phyloP scores from a whole-genome alignment of 1,140 invertebrate species.

The Cydia fagiglandana region DNA sequence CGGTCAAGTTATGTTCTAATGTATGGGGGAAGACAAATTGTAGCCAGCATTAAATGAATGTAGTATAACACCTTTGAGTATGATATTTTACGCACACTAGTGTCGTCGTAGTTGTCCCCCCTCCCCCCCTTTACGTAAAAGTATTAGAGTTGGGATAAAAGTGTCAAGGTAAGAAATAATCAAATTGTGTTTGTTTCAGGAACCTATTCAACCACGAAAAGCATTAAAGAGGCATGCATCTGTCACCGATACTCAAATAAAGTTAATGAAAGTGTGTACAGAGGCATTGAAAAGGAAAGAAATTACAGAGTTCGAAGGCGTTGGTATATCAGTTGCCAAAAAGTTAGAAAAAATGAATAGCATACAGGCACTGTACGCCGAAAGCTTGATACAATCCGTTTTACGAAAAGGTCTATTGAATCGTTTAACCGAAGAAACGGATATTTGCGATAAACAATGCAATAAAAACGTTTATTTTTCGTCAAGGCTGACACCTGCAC shows the following conservation, averaged over 20 bases:
- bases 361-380: background rate
- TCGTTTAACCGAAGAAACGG: background rate
- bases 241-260: constrained; percentile 1
- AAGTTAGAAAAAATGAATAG: background rate
- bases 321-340: background rate
- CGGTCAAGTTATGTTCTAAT: too few relatives aligned
- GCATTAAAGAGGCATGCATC: background rate
- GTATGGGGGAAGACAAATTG: too few relatives aligned
- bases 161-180: too few relatives aligned
- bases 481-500: background rate
- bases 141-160: too few relatives aligned
- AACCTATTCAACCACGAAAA: background rate
- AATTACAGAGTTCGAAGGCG: background rate
- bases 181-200: background rate
- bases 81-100: too few relatives aligned
- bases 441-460: background rate
- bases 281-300: background rate
- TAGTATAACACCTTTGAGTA: too few relatives aligned
- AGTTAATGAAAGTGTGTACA: background rate
- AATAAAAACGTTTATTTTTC: background rate
- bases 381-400: background rate
- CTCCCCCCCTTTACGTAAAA: too few relatives aligned
- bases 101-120: too few relatives aligned
- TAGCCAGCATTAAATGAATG: too few relatives aligned
- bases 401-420: background rate